Conservation (phyloP, 2,888 invertebrate genomes). For the Reticulitermes lucifugus region DNA sequence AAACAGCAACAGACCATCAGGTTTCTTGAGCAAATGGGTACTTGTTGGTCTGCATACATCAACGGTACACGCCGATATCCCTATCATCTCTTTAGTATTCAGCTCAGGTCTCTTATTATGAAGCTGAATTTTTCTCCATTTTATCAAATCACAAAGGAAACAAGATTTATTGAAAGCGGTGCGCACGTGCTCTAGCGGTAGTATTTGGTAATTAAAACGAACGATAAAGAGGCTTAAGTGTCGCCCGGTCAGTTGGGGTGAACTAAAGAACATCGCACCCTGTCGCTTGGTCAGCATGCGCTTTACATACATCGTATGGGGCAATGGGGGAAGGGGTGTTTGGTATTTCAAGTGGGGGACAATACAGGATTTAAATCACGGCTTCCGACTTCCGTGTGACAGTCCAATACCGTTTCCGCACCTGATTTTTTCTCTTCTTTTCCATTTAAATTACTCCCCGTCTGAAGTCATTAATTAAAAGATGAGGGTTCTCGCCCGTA, state of each 20-base stretch:
- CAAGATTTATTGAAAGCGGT: neutral
- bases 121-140: neutral
- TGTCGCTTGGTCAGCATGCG: neutral
- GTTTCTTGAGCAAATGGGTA: too few species aligned
- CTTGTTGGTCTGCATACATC: too few species aligned
- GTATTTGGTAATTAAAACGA: constrained; percentile 17
- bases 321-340: neutral
- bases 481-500: neutral
- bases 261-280: constrained; percentile 12
- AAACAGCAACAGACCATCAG: too few species aligned
- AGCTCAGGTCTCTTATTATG: neutral
- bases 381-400: constrained; percentile 11
- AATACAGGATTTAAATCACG: constrained; percentile 22
- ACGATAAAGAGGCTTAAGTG: constrained; percentile 30
- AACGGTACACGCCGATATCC: too few species aligned
- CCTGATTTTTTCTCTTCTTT: constrained; percentile 31
- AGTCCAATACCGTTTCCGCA: constrained; percentile 32
- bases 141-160: neutral
- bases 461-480: neutral
- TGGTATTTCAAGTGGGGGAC: neutral
- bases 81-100: neutral
- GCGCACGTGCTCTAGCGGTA: constrained; percentile 28
- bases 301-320: neutral
- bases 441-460: neutral
- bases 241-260: constrained; percentile 28